Evolutionary conservation across 2,888 invertebrate species (phyloP).

Genomic region (Lepidochrysops patricia): DNA sequence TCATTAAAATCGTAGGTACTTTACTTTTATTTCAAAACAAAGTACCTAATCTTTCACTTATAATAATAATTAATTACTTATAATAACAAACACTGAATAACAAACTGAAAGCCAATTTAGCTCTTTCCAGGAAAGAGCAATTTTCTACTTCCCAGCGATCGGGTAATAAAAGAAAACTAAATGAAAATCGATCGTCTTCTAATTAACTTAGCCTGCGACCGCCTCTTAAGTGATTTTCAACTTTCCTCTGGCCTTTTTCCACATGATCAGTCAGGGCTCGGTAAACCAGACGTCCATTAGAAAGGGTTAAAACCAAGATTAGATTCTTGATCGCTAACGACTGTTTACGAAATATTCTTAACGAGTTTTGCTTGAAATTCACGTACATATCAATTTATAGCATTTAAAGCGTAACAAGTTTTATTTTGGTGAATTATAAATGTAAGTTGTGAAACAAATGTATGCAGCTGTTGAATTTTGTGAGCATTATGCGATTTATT

Average conservation of each 20-base stretch:
- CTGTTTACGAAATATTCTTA: constrained; percentile 6
- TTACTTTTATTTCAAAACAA: no score
- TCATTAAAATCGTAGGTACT: no score
- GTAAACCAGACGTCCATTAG: neutral
- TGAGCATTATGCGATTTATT: neutral
- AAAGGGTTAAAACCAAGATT: neutral
- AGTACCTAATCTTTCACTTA: no score
- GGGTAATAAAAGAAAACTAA: neutral
- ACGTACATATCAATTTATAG: neutral
- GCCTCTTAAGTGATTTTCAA: constrained; percentile 19
- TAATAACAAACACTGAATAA: no score
- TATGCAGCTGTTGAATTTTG: neutral
- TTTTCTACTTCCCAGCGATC: neutral
- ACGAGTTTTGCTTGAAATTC: neutral
- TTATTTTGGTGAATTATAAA: neutral
- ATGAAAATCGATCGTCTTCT: constrained; percentile 14
- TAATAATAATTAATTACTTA: no score
- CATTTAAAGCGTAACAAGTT: neutral
- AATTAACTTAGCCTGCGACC: constrained; percentile 19
- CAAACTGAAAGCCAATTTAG: neutral
- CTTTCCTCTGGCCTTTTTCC: constrained; percentile 5
- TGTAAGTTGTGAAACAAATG: neutral
- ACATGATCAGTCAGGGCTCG: neutral
- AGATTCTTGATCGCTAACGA: neutral
- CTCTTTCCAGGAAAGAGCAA: neutral